phyloP scores from a whole-genome alignment of 2,797 vertebrate genomes.

The Harpagifer antarcticus region DNA sequence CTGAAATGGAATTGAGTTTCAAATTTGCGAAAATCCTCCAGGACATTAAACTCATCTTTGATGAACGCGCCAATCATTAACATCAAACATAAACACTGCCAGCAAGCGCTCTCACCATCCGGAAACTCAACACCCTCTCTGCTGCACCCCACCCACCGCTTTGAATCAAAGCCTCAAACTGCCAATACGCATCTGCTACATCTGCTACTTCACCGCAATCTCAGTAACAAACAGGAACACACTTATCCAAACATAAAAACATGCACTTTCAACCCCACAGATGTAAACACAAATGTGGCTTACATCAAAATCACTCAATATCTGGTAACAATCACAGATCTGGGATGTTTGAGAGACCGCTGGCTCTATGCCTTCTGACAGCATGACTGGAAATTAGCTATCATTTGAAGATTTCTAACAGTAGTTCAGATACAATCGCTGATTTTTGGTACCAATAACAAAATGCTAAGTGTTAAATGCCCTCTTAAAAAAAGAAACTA shows the following conservation, averaged over 20 bases:
- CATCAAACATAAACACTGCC: slow-evolving; percentile 15
- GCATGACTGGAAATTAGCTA: not conserved
- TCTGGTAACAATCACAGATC: not conserved
- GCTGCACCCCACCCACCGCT: slow-evolving; percentile 7
- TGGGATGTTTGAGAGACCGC: not conserved
- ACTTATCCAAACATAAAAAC: slow-evolving; percentile 13
- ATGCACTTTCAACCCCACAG: slow-evolving; percentile 18
- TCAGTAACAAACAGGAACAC: slow-evolving; percentile 15
- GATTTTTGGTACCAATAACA: not conserved
- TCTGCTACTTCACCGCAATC: slow-evolving; percentile 23
- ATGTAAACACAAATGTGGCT: slow-evolving; percentile 5
- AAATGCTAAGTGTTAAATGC: not conserved
- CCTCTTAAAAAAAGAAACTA: not conserved
- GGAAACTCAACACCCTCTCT: slow-evolving; percentile 1
- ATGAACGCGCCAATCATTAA: slow-evolving; percentile 11
- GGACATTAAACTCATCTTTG: not conserved
- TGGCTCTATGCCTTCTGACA: not conserved
- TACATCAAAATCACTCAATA: not conserved
- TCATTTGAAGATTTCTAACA: not conserved
- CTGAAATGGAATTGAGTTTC: not conserved
- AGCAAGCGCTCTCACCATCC: slow-evolving; percentile 14
- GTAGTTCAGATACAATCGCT: not conserved
- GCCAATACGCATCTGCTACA: not conserved
- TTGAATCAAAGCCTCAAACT: slow-evolving; percentile 8
- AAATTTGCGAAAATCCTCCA: slow-evolving; percentile 8